Conservation (phyloP, 2,888 invertebrate genomes). For the Eugnorisma glareosa region DNA sequence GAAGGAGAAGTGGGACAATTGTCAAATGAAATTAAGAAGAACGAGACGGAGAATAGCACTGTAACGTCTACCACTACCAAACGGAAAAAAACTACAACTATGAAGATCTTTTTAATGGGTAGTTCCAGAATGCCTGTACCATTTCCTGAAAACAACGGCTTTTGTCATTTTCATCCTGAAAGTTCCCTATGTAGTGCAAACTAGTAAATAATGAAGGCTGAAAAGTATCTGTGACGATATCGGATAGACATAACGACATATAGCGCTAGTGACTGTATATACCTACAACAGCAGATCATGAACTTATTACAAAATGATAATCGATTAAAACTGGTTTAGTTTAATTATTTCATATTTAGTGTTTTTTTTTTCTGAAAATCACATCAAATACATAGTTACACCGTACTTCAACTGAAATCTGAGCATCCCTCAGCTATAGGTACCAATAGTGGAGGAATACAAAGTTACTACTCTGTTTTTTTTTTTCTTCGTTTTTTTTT, state of each 20-base stretch:
- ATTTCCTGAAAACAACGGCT: constrained; percentile 78
- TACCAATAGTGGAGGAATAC: too few species aligned
- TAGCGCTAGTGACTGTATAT: not conserved
- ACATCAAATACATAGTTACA: too few species aligned
- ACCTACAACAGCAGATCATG: not conserved
- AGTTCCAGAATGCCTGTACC: constrained; percentile 77
- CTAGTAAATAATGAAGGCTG: constrained; percentile 37
- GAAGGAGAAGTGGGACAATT: not conserved
- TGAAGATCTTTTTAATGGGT: constrained; percentile 73
- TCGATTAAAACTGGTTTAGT: not conserved
- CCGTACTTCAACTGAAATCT: too few species aligned
- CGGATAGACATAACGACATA: not conserved
- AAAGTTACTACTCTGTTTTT: too few species aligned
- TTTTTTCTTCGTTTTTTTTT: too few species aligned
- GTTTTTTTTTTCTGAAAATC: too few species aligned
- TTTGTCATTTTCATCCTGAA: constrained; percentile 77
- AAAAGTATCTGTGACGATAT: not conserved
- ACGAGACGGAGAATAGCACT: not conserved
- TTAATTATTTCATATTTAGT: not conserved
- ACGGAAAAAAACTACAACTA: constrained; percentile 29
- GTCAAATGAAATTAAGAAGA: not conserved
- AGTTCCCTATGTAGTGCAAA: constrained; percentile 75
- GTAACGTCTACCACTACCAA: not conserved
- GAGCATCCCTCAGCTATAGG: too few species aligned
- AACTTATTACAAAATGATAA: not conserved